phyloP scores from a whole-genome alignment of 2,113 vertebrate species.

The Cheilinus undulatus region DNA sequence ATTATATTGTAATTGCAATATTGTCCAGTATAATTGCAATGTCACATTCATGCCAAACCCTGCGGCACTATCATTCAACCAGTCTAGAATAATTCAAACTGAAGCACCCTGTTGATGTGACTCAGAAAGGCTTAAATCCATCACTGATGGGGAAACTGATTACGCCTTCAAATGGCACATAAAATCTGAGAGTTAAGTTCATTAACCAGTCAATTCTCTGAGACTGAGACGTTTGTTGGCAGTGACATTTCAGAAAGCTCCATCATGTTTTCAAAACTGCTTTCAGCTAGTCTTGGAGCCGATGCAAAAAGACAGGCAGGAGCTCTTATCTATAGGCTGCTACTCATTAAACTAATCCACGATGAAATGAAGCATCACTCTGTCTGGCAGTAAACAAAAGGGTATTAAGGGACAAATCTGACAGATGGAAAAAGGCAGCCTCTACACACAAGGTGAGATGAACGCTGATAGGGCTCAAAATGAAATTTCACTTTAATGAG shows the following conservation, averaged over 20 bases:
- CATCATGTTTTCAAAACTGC: conserved; percentile 47
- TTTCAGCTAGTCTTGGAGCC: conserved; percentile 43
- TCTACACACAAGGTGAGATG: conserved; percentile 54
- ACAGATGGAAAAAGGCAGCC: conserved; percentile 53
- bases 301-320: conserved; percentile 36
- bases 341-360: conserved; percentile 70
- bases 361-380: conserved; percentile 66
- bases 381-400: conserved; percentile 70
- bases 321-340: conserved; percentile 49
- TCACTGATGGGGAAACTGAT: conserved; percentile 48
- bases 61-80: too few relatives aligned
- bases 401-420: conserved; percentile 63
- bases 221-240: conserved; percentile 49
- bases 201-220: conserved; percentile 58
- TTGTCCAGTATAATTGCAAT: too few relatives aligned
- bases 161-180: conserved; percentile 45
- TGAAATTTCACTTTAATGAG: conserved; percentile 60
- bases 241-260: conserved; percentile 65
- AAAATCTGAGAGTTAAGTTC: conserved; percentile 58
- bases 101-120: conserved; percentile 27
- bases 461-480: conserved; percentile 44
- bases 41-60: too few relatives aligned
- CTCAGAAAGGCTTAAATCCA: conserved; percentile 51
- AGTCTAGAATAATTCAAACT: conserved; percentile 40
- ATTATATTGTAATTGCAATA: too few relatives aligned